These are phyloP conservation scores for Entosphenus tridentatus DNA, from an alignment of 2,113 vertebrate genomes.

Conservation along the genomic window DNA sequence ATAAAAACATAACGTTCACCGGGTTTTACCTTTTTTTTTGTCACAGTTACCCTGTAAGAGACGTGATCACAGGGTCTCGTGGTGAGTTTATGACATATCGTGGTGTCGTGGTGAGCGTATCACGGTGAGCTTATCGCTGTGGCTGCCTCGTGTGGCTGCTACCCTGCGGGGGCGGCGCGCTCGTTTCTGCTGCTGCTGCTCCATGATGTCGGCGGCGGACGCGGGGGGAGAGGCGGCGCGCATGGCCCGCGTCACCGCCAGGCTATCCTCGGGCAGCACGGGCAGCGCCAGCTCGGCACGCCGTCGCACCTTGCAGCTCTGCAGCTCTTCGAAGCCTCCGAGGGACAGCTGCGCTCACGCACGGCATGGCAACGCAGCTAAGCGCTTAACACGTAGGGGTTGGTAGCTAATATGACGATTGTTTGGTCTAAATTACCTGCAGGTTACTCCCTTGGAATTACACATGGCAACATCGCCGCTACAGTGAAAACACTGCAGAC, in stretches of 20 bases:
- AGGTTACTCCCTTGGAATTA: no score
- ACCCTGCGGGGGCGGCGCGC: conserved; percentile 85
- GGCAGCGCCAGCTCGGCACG: conserved; percentile 47
- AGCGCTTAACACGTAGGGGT: no score
- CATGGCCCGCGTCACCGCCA: conserved; percentile 78
- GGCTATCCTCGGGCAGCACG: conserved; percentile 74
- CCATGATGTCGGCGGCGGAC: conserved; percentile 80
- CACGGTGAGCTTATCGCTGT: no score
- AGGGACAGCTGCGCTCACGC: conserved; percentile 44
- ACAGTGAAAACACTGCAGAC: no score
- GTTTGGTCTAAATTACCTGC: no score
- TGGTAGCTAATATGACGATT: no score
- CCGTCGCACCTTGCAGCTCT: conserved; percentile 54
- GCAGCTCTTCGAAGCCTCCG: conserved; percentile 81
- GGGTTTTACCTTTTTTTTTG: rapidly evolving
- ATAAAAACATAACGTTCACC: no score
- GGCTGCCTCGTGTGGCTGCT: not conserved
- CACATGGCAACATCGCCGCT: no score
- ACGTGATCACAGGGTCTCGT: no score
- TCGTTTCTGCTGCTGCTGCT: conserved; percentile 88
- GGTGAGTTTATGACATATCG: no score
- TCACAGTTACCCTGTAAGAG: not conserved
- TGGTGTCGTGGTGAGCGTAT: no score
- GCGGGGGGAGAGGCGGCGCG: conserved; percentile 76
- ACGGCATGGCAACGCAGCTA: no score